Percentiles rank a stretch among this genome's conserved stretches.
Evolutionary conservation across 1,140 invertebrate species (phyloP).

Genomic region (Listronotus oregonensis): DNA sequence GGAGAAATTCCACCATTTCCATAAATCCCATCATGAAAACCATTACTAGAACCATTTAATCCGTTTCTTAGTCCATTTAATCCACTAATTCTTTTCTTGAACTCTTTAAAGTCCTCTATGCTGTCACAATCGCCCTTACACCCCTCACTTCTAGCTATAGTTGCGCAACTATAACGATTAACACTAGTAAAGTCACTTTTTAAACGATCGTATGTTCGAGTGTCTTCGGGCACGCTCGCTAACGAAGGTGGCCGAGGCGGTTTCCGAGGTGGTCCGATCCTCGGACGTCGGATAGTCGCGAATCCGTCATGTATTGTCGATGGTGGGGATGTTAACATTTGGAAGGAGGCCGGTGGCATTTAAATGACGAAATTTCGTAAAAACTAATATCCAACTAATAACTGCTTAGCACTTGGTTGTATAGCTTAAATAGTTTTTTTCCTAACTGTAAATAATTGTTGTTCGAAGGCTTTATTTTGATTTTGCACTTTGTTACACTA

Average conservation of each 20-base stretch:
- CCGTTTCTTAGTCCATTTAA: conserved; percentile 1
- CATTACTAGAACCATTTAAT: conserved; percentile 10
- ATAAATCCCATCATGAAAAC: conserved; percentile 36
- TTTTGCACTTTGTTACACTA: no score
- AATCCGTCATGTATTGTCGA: conserved; percentile 79
- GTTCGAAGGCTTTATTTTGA: no score
- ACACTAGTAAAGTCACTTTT: not conserved
- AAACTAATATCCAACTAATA: not conserved
- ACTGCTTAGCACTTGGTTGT: no score
- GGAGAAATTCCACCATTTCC: conserved; percentile 32
- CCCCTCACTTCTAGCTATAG: conserved; percentile 22
- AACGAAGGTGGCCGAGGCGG: conserved; percentile 52
- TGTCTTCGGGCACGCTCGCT: conserved; percentile 53
- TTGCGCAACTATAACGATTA: conserved; percentile 9
- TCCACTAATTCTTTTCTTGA: conserved; percentile 13
- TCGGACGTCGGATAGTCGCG: conserved; percentile 73
- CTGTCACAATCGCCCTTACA: conserved; percentile 2
- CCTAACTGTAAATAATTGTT: no score
- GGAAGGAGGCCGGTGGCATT: conserved; percentile 26
- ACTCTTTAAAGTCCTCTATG: conserved; percentile 15
- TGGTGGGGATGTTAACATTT: conserved; percentile 51
- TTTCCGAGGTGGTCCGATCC: conserved; percentile 57
- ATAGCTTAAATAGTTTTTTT: no score
- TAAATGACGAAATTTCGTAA: not conserved
- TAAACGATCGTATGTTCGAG: conserved; percentile 31